Conservation (phyloP, 2,888 invertebrate species). For the Escarpia spicata region DNA sequence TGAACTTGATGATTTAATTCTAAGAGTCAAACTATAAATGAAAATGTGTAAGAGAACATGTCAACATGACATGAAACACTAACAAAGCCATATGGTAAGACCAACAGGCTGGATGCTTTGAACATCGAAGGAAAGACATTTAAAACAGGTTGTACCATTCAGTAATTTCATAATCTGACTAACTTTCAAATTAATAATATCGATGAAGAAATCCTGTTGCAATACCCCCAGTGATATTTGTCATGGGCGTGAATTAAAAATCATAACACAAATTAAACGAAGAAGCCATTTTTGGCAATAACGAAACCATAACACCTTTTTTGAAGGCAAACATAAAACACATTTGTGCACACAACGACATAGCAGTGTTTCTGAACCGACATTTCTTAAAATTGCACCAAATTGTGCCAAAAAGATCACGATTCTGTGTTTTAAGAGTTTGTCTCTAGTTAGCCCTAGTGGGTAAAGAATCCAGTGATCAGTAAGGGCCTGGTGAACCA, state of each 20-base stretch:
- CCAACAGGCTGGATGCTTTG: background rate
- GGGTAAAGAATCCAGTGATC: background rate
- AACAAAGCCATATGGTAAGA: background rate
- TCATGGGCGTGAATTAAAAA: background rate
- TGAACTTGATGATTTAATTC: background rate
- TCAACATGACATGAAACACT: background rate
- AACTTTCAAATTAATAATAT: background rate
- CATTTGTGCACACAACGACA: background rate
- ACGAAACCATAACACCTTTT: background rate
- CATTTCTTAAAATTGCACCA: background rate
- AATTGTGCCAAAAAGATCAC: background rate
- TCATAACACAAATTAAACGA: background rate
- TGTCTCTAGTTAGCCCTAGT: background rate
- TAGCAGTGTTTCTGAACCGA: background rate
- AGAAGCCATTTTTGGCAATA: background rate
- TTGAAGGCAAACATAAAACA: background rate
- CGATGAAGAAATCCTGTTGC: background rate
- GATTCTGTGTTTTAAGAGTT: background rate
- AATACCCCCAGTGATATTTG: background rate
- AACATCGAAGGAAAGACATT: background rate
- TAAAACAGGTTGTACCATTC: background rate
- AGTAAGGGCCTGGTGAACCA: background rate
- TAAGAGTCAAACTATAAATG: background rate
- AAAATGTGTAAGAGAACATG: background rate
- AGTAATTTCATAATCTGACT: background rate